Base-by-base conservation (phyloP, 2,797 vertebrate species). In the Micrastur ruficollis region DNA sequence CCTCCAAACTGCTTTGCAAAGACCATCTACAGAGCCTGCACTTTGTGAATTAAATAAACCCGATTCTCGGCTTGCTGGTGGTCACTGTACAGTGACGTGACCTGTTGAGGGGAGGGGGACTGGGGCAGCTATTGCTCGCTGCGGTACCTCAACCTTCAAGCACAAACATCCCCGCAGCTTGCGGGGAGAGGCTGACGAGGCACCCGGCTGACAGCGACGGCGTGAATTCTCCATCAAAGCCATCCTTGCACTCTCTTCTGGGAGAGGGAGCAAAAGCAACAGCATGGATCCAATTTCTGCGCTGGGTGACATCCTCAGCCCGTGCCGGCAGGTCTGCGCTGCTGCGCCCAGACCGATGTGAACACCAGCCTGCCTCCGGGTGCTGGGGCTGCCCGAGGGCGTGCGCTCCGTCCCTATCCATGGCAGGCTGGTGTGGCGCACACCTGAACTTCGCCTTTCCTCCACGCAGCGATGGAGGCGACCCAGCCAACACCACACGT, bases 191-290 rank as follows among this genome's bases (percentile, higher is more conserved):
- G 50, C 56, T 74, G 52, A 0, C 0, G 23, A 38, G 85, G 25
- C 42, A 11, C n/a, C 0, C 0, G 0, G 32, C 20, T 9, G 14
- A 2, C 1, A 4, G 0, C 2, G 31, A 4, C 0, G 4, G n/a
- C 8, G 46, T 16, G 78, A 62, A 8, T 36, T 56, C 61, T 47
- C 65, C 31, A 2, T 14, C 8, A 1, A n/a, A 75, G 58, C 40
- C 18, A 2, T 8, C 79, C 46, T 20, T 8, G 62, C 8, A 0
- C 62, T 50, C 36, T 63, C 8, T n/a, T 13, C 53, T 82, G 55
- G 5, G 25, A 65, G 56, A 50, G 8, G 32, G 23, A 74, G 22
- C 40, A 38, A 22, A 34, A 44, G 50, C 56, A 42, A 9, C 4
- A 9, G 38, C 31, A 3, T 2, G 42, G 55, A 49, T 14, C 10